Base-by-base conservation (phyloP, 2,113 vertebrate genomes). In the Proteles cristata region DNA sequence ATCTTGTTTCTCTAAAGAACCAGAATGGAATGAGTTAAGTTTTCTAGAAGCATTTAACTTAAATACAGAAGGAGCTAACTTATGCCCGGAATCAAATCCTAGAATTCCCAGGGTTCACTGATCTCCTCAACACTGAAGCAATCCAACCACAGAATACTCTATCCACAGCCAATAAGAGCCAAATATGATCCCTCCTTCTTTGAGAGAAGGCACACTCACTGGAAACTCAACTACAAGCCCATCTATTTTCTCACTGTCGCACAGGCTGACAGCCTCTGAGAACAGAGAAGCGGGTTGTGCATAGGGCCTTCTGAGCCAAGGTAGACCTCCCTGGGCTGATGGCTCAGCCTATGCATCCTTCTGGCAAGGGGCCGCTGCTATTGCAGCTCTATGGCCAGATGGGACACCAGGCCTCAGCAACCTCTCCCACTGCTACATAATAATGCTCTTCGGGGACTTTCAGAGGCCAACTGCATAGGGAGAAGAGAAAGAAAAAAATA, bases 281-380 rank as follows among this genome's bases (percentile, higher is more conserved):
- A 39, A 48, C 19, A 28, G 19, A 8, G 39, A 16, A 39, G 66
- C 0, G 23, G 65, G 16, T 7, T 6, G 7, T 4, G 33, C 23
- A 0, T 0, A 0, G 0, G 8, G 81, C 65, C 88, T 25, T 35
- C 17, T 0, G 33, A 58, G 55, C 68, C 23, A 90, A 35, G 35
- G 84, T 7, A 39, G 83, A 26, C 23, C 43, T 31, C 58, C 66
- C 83, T 28, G 39, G 11, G 58, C 48, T 79, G 58, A 26, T 0
- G 25, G 14, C 45, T 33, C 28, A 23, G 45, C 23, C 63, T 69
- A 14, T 73, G 88, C 43, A 33, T 77, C 17, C 21, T 43, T 79
- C 88, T 92, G 94, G 74, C 91, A 97, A 95, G 83, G 96, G 97
- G 97, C 90, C 68, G n/a, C 58, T 77, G 88, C 68, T 95, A 97